Base-by-base conservation (phyloP, 1,140 invertebrate genomes). In the Drosophila subpulchrella region DNA sequence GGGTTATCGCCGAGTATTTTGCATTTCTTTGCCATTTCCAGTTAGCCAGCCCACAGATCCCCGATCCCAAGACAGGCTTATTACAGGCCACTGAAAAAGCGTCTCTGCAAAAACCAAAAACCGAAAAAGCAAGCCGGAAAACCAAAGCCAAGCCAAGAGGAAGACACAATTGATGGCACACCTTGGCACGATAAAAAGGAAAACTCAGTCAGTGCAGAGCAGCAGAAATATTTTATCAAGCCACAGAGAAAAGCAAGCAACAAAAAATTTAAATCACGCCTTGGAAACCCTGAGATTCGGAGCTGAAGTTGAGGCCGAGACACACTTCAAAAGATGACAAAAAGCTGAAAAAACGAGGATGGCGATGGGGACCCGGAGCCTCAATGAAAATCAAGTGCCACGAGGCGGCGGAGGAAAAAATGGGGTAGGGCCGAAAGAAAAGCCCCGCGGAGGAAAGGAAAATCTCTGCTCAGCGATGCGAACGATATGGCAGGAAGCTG, bases 181-280 rank as follows among this genome's bases (percentile, higher is more conserved):
- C 84, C 84, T 88, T 83, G 83, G 84, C 84, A 88, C 84, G 84
- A 88, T 88, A 88, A 89, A 88, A 84, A 88, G 84, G 84, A 88
- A 88, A 88, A 81, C 80, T 88, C 67, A 89, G 83, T 77, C 84
- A 78, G 83, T 88, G 83, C 83, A 83, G 53, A 76, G 44, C 50
- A 46, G 30, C 65, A 47, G 39, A 88, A 88, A 88, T 89, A 88
- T 89, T 88, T 88, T 89, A 88, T 83, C 65, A 55, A 74, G 70
- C 57, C 75, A 36, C 24, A 62, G 59, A 57, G 20, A 50, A 63
- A 57, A 46, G 27, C 42, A 44, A 65, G 41, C 38, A 48, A 41
- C 41, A 74, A 74, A 77, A 86, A 86, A 83, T 80, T 60, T 80
- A 77, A 86, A 89, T 80, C 61, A 78, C 73, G 67, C 80, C 76